Conservation (phyloP, 1,140 invertebrate species). For the Alviniconcha marisindica region DNA sequence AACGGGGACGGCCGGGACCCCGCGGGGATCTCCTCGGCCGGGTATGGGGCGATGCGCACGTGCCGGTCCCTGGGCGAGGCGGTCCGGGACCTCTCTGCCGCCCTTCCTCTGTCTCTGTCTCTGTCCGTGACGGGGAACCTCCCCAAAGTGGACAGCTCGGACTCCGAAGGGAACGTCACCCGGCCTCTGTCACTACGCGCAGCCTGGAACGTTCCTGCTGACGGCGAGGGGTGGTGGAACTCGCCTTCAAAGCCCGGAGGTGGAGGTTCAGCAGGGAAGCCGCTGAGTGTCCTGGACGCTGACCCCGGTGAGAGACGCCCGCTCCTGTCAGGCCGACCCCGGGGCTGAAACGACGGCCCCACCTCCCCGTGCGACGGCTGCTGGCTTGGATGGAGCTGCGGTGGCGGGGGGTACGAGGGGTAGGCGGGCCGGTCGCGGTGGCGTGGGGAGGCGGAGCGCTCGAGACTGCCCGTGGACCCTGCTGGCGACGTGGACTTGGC, state of each 20-base stretch:
- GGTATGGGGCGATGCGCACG: conserved; percentile 12
- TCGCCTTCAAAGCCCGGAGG: not conserved
- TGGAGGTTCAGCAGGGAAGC: not conserved
- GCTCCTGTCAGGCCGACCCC: not conserved
- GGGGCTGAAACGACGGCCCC: not conserved
- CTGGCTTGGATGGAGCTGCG: not conserved
- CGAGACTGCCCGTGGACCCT: not conserved
- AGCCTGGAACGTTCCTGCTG: not conserved
- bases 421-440: not conserved
- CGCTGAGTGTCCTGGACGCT: not conserved
- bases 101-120: not conserved
- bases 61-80: not conserved
- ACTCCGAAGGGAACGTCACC: not conserved
- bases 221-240: not conserved
- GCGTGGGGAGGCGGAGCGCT: not conserved
- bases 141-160: not conserved
- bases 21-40: not conserved
- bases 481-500: conserved; percentile 28
- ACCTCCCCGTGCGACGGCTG: not conserved
- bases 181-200: not conserved
- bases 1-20: not conserved
- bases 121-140: conserved; percentile 27
- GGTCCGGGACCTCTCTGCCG: not conserved
- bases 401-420: too few relatives aligned
- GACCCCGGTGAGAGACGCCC: not conserved